Evolutionary conservation across 2,113 vertebrate species (phyloP).

Genomic region (Eulacestoma nigropectus): DNA sequence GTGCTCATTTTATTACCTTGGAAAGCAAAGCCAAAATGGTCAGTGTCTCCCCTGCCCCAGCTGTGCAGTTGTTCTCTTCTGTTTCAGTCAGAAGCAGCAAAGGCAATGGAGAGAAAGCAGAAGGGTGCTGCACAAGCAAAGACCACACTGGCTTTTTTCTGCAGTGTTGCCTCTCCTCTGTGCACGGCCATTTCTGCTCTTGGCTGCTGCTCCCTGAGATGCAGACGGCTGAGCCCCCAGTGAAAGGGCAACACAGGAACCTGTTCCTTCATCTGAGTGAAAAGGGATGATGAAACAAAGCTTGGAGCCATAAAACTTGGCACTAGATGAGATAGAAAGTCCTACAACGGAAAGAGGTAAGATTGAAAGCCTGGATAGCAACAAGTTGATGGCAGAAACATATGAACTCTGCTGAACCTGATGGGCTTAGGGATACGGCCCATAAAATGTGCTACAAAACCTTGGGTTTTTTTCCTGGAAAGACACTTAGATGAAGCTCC

Average conservation of each 20-base stretch:
- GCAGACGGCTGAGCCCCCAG: background rate
- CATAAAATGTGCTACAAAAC: background rate
- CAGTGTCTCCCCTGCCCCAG: background rate
- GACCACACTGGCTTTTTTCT: background rate
- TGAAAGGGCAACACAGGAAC: background rate
- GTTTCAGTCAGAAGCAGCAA: background rate
- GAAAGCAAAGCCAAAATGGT: background rate
- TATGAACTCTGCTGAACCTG: background rate
- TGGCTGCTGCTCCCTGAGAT: rapidly evolving
- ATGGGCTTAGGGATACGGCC: background rate
- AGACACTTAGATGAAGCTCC: background rate
- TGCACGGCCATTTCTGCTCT: rapidly evolving
- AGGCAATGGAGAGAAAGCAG: background rate
- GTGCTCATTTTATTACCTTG: background rate
- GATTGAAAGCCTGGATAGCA: background rate
- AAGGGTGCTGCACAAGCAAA: background rate
- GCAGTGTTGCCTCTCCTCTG: background rate
- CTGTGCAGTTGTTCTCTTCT: background rate
- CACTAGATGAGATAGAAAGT: background rate
- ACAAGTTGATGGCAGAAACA: background rate
- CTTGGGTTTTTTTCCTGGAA: background rate
- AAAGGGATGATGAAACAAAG: background rate
- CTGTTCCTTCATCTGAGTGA: background rate
- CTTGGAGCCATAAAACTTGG: background rate
- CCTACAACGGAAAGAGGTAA: background rate